Conservation (phyloP, 2,888 invertebrate species). For the Volucella bombylans region DNA sequence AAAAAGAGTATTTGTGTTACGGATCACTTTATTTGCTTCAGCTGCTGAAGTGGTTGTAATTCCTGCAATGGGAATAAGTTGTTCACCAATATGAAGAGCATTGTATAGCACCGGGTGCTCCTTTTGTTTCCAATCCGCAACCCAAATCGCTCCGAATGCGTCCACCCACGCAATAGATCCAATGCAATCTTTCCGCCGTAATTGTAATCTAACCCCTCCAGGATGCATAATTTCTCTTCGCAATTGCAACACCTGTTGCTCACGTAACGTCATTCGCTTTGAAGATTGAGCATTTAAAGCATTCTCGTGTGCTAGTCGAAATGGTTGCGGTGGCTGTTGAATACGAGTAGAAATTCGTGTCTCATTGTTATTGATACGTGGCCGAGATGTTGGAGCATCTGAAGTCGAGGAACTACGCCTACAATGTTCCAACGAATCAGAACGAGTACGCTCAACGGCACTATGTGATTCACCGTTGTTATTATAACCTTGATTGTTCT, state of each 20-base stretch:
- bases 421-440: conserved; percentile 80
- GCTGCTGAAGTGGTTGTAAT: too few relatives aligned
- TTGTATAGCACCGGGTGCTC: too few relatives aligned
- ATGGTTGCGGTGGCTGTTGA: conserved; percentile 83
- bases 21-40: too few relatives aligned
- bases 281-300: conserved; percentile 71
- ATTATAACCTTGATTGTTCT: conserved; percentile 75
- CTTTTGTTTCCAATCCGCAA: too few relatives aligned
- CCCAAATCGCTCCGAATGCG: conserved; percentile 87
- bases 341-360: conserved; percentile 81
- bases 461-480: conserved; percentile 78
- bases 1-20: too few relatives aligned
- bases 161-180: conserved; percentile 90
- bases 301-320: conserved; percentile 78
- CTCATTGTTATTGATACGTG: conserved; percentile 80
- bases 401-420: conserved; percentile 82
- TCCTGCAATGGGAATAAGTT: too few relatives aligned
- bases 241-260: conserved; percentile 89
- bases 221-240: conserved; percentile 90
- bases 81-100: too few relatives aligned
- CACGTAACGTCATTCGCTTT: conserved; percentile 85
- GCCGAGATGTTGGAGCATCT: conserved; percentile 79
- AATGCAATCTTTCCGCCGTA: conserved; percentile 87
- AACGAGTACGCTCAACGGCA: conserved; percentile 75
- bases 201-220: conserved; percentile 87